phyloP scores from a whole-genome alignment of 2,113 vertebrate genomes.

The Cyprinodon brontotheroides region DNA sequence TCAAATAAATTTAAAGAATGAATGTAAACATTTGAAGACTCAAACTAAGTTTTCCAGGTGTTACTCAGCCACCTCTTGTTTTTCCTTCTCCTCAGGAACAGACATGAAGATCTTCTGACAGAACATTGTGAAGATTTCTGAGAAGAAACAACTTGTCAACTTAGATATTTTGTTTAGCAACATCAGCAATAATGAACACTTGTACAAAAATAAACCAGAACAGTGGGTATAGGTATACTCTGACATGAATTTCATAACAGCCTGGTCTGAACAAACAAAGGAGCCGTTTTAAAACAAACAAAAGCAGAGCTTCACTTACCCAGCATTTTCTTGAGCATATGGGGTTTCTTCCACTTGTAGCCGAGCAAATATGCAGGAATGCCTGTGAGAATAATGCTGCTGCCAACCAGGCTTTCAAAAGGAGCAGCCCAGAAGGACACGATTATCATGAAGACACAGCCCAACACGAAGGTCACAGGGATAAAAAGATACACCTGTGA shows the following conservation, averaged over 20 bases:
- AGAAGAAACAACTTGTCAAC: slow-evolving; percentile 44
- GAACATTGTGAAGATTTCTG: slow-evolving; percentile 81
- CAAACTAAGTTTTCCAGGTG: slow-evolving; percentile 3
- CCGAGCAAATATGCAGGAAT: slow-evolving; percentile 78
- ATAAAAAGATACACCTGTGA: slow-evolving; percentile 69
- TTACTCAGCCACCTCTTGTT: slow-evolving; percentile 47
- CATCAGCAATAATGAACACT: slow-evolving; percentile 1
- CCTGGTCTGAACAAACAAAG: slow-evolving; percentile 30
- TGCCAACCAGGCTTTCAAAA: slow-evolving; percentile 74
- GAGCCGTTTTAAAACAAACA: slow-evolving; percentile 14
- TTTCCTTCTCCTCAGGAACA: slow-evolving; percentile 74
- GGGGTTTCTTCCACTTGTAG: slow-evolving; percentile 81
- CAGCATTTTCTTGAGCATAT: slow-evolving; percentile 71
- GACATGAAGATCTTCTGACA: slow-evolving; percentile 82
- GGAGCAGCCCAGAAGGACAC: slow-evolving; percentile 82
- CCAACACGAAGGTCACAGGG: slow-evolving; percentile 73
- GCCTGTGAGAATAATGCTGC: slow-evolving; percentile 76
- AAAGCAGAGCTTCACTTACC: slow-evolving; percentile 61
- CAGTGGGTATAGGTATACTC: slow-evolving; percentile 23
- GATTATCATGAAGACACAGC: slow-evolving; percentile 78
- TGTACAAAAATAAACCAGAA: slow-evolving; percentile 32
- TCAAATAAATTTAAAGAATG: slow-evolving; percentile 18
- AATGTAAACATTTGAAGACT: slow-evolving; percentile 52
- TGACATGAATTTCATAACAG: slow-evolving; percentile 35
- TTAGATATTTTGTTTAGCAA: slow-evolving; percentile 33